A percentile compares a stretch with the other conserved stretches of the same genome.
These are phyloP conservation scores for Ranitomeya variabilis DNA, from an alignment of 2,113 vertebrate genomes.

Conservation along the genomic window DNA sequence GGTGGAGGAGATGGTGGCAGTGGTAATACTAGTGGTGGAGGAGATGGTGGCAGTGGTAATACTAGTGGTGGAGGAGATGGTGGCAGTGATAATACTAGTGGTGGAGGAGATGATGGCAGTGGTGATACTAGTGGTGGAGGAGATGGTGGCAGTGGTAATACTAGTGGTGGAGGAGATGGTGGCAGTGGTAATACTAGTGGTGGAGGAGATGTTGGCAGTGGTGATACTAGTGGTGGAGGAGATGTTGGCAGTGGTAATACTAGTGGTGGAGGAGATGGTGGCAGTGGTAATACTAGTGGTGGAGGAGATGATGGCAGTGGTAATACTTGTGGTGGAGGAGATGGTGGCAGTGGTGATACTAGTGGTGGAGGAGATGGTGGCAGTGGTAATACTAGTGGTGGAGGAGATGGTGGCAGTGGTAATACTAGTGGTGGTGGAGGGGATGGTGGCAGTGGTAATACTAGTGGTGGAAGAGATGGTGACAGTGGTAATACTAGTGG, in stretches of 20 bases:
- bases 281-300: background rate
- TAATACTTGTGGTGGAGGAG: no score
- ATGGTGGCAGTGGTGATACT: no score
- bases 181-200: background rate
- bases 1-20: no score
- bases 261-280: background rate
- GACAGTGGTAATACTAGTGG: background rate
- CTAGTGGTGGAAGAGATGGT: background rate
- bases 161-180: background rate
- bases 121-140: background rate
- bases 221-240: background rate
- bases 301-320: no score
- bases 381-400: background rate
- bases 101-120: no score
- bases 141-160: background rate
- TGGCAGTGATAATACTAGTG: background rate
- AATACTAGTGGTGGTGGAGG: background rate
- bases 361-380: no score
- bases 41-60: no score
- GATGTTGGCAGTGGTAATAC: background rate
- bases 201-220: background rate
- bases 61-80: no score
- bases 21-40: no score
- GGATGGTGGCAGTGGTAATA: no score
- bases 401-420: background rate